Base-by-base conservation (phyloP, 2,113 vertebrate genomes). In the Neofelis nebulosa region DNA sequence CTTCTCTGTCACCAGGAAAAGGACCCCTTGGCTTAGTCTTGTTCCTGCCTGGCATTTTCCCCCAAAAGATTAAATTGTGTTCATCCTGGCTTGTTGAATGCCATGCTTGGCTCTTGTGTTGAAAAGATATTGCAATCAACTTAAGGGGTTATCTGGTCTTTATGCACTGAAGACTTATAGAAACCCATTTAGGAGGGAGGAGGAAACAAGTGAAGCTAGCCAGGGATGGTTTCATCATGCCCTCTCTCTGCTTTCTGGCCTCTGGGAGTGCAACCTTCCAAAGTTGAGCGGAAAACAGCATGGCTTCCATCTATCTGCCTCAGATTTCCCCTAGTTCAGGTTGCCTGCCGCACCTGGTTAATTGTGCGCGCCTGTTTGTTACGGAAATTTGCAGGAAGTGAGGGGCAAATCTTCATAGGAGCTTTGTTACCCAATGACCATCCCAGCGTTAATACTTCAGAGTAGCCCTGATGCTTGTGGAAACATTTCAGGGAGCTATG, bases 371-470 rank as follows among this genome's bases (percentile, higher is more conserved):
- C 78, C 74, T 79, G 41, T 80, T 82, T 86, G 55, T 91, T 92
- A 96, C 14, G 94, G 48, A 45, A 65, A 80, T 94, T 68, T 69
- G 38, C 33, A 36, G 61, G 81, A 63, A 66, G 68, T 86, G 45
- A 57, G 78, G 31, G 55, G 45, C 85, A 48, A 52, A 36, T 65
- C 79, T 61, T 86, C 69, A 61, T 9, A 94, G 63, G 7, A 68
- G 80, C 50, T 85, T 76, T 89, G 86, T 86, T 84, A 92, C 66
- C 55, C 41, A 91, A 3, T 68, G 92, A 61, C 71, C 92, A 89
- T 61, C 45, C 94, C 94, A 94, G 91, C 71, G 29, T 63, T 45
- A 41, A 31, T 88, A 31, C 5, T n/a, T 38, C 73, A 74, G 89
- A 96, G 90, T 50, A 79, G 48, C 80, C 96, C 76, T 78, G 86